These are phyloP conservation scores for Aphyosemion australe DNA, from an alignment of 2,113 vertebrate species.

Conservation along the genomic window DNA sequence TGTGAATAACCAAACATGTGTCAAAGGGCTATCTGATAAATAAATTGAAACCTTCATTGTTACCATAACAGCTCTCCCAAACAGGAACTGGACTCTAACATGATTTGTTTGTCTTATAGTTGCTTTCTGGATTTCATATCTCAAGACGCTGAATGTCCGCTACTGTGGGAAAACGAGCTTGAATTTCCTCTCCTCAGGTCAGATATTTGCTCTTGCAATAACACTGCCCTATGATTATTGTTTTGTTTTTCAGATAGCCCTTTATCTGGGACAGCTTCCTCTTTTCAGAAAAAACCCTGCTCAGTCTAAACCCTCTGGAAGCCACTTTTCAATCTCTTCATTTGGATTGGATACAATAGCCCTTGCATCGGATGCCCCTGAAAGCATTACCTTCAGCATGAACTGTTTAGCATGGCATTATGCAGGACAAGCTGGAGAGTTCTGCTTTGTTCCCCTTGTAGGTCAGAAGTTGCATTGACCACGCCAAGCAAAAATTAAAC, in stretches of 20 bases:
- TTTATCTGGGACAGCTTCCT: conserved; percentile 61
- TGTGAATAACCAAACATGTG: conserved; percentile 1
- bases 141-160: conserved; percentile 24
- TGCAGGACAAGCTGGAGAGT: conserved; percentile 32
- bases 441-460: conserved; percentile 60
- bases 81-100: conserved; percentile 14
- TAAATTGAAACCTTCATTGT: conserved; percentile 26
- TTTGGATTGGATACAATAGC: conserved; percentile 54
- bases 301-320: conserved; percentile 61
- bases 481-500: not conserved
- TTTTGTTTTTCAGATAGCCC: conserved; percentile 65
- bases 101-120: conserved; percentile 38
- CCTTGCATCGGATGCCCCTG: conserved; percentile 45
- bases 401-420: conserved; percentile 44
- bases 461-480: conserved; percentile 54
- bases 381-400: conserved; percentile 62
- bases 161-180: conserved; percentile 68
- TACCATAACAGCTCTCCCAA: conserved; percentile 9
- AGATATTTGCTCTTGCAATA: conserved; percentile 66
- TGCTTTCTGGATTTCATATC: conserved; percentile 29
- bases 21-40: conserved; percentile 52
- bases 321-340: conserved; percentile 54
- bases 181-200: conserved; percentile 53
- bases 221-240: conserved; percentile 60
- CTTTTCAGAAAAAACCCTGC: conserved; percentile 36